A percentile compares a stretch with the other conserved stretches of the same genome.
Conservation (phyloP, 1,140 invertebrate genomes). For the Habropoda laboriosa region DNA sequence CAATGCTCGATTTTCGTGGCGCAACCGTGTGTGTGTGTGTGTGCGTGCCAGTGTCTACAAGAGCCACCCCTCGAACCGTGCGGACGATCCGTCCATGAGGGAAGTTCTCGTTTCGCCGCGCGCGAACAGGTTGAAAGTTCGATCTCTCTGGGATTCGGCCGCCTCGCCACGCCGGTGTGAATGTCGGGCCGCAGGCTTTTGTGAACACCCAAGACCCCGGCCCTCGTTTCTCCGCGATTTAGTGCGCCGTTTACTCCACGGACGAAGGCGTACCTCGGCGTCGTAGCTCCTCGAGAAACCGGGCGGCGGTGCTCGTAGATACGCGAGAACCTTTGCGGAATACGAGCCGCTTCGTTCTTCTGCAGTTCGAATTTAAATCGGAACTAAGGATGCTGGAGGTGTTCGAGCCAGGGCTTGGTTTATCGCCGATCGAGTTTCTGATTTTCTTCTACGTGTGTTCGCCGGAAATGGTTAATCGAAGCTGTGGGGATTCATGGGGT, state of each 20-base stretch:
- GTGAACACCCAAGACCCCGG: not conserved
- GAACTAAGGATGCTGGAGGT: not conserved
- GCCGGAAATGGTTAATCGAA: not conserved
- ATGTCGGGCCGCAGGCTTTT: constrained; percentile 12
- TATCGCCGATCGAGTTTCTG: not conserved
- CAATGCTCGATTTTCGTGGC: constrained; percentile 52
- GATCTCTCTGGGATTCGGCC: constrained; percentile 1
- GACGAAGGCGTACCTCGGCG: not conserved
- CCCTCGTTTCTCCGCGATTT: constrained; percentile 12
- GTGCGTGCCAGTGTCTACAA: constrained; percentile 1
- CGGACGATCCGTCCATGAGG: not conserved
- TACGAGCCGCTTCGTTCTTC: constrained; percentile 1
- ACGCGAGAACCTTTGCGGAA: not conserved
- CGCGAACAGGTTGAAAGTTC: constrained; percentile 35
- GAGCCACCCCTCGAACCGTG: not conserved
- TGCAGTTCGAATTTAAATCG: not conserved
- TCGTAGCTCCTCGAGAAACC: not conserved
- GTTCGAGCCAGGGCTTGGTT: not conserved
- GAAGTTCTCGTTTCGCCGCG: constrained; percentile 10
- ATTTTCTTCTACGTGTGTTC: not conserved
- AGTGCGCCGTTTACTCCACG: not conserved
- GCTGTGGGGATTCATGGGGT: too few relatives aligned
- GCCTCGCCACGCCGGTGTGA: not conserved
- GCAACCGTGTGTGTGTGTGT: constrained; percentile 17
- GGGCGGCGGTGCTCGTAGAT: not conserved